phyloP scores from a whole-genome alignment of 2,888 invertebrate species.

The Rotaria sp. region DNA sequence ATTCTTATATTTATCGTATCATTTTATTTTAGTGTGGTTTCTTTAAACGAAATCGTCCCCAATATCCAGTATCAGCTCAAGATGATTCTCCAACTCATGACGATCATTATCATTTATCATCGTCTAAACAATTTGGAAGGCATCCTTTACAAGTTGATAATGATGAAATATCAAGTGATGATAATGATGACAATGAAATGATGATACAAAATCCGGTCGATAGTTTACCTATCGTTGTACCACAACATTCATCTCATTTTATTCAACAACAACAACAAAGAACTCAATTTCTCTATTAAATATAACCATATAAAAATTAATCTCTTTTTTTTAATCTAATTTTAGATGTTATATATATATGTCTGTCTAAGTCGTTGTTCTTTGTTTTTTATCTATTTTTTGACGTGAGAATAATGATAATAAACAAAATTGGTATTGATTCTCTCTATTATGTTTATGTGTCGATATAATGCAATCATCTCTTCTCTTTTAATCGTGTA shows the following conservation, averaged over 20 bases:
- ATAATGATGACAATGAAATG: background rate
- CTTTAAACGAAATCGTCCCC: constrained; percentile 6
- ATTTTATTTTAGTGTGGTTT: constrained; percentile 7
- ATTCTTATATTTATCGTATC: background rate
- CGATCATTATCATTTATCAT: background rate
- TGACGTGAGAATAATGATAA: background rate
- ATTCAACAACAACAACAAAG: background rate
- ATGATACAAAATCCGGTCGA: background rate
- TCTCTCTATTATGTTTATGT: background rate
- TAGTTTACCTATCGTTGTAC: constrained; percentile 12
- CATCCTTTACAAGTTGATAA: background rate
- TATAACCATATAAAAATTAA: background rate
- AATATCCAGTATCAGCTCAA: background rate
- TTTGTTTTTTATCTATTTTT: background rate
- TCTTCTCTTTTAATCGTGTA: background rate
- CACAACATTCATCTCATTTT: constrained; percentile 2
- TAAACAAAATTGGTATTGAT: background rate
- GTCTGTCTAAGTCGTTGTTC: background rate
- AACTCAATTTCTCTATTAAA: background rate
- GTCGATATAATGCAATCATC: background rate
- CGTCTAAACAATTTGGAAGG: no score
- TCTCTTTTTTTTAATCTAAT: background rate
- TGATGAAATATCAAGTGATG: constrained; percentile 14
- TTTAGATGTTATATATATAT: background rate
- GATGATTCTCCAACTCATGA: background rate